Evolutionary conservation across 2,888 invertebrate species (phyloP), one percentile per base, ranked within the genome.

Genomic region (Disparrhopalites patrizii): DNA sequence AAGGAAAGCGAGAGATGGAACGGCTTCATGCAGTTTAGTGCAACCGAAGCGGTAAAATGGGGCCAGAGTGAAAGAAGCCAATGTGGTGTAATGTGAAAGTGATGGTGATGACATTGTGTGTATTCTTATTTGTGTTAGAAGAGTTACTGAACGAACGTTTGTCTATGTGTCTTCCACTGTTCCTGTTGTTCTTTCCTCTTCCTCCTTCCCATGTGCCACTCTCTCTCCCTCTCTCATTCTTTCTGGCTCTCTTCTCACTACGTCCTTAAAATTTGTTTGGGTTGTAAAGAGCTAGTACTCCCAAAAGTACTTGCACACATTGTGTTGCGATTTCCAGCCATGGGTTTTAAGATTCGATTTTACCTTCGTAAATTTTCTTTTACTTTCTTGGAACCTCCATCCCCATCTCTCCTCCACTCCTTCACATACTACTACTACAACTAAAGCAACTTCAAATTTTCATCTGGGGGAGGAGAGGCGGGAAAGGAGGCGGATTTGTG

Each of bases 51-150:
- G 20, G 40, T 36, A 28, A 58, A 58, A 58, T 43, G 58, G 58
- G 38, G 28, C 43, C 18, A 43, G 58, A 43, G 43, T 40, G 58
- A 58, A 58, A 58, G 58, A 58, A 58, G 18, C 58, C 58, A 58
- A 58, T 58, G 58, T 58, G 36, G 43, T 58, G 58, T 58, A 58
- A 58, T 58, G 58, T 40, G 58, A 43, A 58, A 40, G 58, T 40
- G 58, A 58, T 58, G 58, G 58, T 28, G 58, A 54, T 54, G 36
- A 27, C 58, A 25, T 58, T 38, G 43, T 43, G 43, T 43, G 33
- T 55, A 40, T 43, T 27, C 58, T 58, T 47, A 31, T 31, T 55
- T 38, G 56, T 56, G 38, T 38, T 47, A 23, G 38, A 55, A 56
- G 23, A 56, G 36, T 38, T 36, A n/a, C 38, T 23, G 43, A 58